Conservation (phyloP, 2,113 vertebrate species). For the Atherinomorus stipes region DNA sequence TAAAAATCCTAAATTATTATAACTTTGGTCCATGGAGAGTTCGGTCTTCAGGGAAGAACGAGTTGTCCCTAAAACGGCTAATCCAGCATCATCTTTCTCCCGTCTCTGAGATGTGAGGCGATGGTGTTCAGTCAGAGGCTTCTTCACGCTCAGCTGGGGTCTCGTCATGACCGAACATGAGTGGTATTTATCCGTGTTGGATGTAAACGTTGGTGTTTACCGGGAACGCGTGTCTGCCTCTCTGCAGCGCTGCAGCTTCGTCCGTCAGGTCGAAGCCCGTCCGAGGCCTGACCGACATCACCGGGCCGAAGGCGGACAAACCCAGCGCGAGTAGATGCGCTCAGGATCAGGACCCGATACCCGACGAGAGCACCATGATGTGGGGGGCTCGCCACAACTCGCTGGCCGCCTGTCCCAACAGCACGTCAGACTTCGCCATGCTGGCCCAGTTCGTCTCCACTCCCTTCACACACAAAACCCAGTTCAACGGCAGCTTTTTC, state of each 20-base stretch:
- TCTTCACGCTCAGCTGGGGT: too few species aligned
- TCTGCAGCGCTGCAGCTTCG: conserved; percentile 41
- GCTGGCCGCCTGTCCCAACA: conserved; percentile 87
- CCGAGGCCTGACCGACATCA: conserved; percentile 58
- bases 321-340: conserved; percentile 66
- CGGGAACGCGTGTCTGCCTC: too few species aligned
- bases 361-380: conserved; percentile 86
- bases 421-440: conserved; percentile 86
- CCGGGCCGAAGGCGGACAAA: conserved; percentile 30
- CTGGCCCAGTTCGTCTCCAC: conserved; percentile 88
- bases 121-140: too few species aligned
- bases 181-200: too few species aligned
- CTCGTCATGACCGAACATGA: too few species aligned
- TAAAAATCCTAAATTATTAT: too few species aligned
- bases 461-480: conserved; percentile 78
- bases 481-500: conserved; percentile 20
- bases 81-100: too few species aligned
- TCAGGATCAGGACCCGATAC: conserved; percentile 80
- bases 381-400: conserved; percentile 86
- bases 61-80: too few species aligned
- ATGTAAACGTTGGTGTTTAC: too few species aligned
- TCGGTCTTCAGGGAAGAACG: too few species aligned
- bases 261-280: conserved; percentile 15
- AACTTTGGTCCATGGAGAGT: too few species aligned
- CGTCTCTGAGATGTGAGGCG: too few species aligned